Conservation (phyloP, 37 sponge, comb jelly and placozoan genomes). For the Crambe crambe region DNA sequence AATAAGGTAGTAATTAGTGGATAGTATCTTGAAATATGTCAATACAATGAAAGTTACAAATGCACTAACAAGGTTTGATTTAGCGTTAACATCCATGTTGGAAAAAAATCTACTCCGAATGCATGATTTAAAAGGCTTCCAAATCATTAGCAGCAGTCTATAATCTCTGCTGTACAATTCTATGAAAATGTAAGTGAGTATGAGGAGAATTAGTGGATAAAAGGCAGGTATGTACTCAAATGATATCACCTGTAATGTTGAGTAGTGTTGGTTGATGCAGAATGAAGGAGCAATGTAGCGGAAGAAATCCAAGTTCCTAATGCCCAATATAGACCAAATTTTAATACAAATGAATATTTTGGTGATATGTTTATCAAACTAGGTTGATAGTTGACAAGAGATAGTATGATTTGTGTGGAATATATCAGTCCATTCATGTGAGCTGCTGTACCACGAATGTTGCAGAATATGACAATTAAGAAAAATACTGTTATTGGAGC, state of each 20-base stretch:
- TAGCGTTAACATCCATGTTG: not conserved
- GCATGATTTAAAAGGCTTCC: conserved; percentile 14
- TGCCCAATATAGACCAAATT: conserved; percentile 7
- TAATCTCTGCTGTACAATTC: conserved; percentile 18
- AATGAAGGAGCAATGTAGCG: conserved; percentile 21
- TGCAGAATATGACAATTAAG: not conserved
- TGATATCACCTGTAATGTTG: conserved; percentile 5
- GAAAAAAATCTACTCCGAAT: not conserved
- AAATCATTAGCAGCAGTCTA: conserved; percentile 3
- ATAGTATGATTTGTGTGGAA: not conserved
- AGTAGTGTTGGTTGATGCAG: conserved; percentile 14
- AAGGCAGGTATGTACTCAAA: conserved; percentile 44
- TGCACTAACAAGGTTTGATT: not conserved
- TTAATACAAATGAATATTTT: not conserved
- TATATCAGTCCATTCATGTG: not conserved
- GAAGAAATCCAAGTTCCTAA: conserved; percentile 59
- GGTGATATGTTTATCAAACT: not conserved
- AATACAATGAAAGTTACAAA: conserved; percentile 21
- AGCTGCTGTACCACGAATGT: not conserved
- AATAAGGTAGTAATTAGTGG: not conserved
- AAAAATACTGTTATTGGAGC: conserved; percentile 20
- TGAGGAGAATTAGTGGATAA: conserved; percentile 43
- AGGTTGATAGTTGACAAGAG: not conserved
- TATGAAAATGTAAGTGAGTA: not conserved
- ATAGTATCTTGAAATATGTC: conserved; percentile 11